These are phyloP conservation scores for Micromussa lordhowensis DNA, from an alignment of 92 coral and sea anemone species.

Conservation along the genomic window DNA sequence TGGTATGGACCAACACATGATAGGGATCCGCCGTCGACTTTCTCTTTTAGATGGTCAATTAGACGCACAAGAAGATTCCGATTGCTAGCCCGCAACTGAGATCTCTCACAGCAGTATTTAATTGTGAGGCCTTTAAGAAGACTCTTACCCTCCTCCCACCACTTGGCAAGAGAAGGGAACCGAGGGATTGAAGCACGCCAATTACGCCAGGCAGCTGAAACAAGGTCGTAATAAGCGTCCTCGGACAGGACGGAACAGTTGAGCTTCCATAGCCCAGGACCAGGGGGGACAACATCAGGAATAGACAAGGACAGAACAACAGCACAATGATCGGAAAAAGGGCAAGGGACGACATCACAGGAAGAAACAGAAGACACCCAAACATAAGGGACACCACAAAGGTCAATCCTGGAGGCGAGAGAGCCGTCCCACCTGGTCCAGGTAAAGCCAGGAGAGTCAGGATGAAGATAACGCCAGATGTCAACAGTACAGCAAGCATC, in stretches of 20 bases:
- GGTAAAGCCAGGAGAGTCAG: neutral
- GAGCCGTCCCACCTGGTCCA: conserved; percentile 43
- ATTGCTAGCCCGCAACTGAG: neutral
- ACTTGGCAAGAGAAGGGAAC: neutral
- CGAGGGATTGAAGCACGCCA: neutral
- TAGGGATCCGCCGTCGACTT: neutral
- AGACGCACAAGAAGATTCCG: neutral
- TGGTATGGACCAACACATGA: conserved; percentile 5
- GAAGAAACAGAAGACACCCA: conserved; percentile 14
- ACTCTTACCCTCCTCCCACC: conserved; percentile 40
- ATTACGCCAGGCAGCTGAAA: neutral
- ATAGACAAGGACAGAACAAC: too few relatives aligned
- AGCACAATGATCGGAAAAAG: too few relatives aligned
- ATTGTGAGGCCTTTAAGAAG: neutral
- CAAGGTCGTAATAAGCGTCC: neutral
- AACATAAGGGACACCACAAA: too few relatives aligned
- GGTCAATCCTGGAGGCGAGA: too few relatives aligned
- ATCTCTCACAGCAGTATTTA: neutral
- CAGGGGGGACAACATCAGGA: too few relatives aligned
- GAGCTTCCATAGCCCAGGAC: conserved; percentile 42
- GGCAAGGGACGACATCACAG: neutral
- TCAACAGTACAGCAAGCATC: neutral
- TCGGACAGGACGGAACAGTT: neutral
- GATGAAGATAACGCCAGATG: conserved; percentile 44
- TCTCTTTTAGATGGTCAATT: neutral